Percentiles rank a stretch among this genome's conserved stretches.
phyloP scores from a whole-genome alignment of 2,888 invertebrate genomes.

The Lutraria lutraria region DNA sequence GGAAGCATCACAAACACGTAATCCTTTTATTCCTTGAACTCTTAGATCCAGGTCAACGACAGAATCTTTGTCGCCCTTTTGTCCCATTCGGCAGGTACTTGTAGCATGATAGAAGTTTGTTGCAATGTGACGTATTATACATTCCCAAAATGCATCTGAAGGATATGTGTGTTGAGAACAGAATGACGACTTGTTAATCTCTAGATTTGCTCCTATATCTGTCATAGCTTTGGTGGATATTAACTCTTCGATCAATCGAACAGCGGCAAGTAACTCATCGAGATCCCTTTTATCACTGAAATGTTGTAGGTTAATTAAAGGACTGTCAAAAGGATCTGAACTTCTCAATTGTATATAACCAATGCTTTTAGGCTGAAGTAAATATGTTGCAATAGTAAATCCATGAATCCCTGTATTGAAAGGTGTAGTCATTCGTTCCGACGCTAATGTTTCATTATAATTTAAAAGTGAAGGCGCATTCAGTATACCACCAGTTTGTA shows the following conservation, averaged over 20 bases:
- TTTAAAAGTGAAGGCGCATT: background rate
- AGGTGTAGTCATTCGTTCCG: background rate
- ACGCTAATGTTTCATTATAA: background rate
- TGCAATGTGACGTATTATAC: slow-evolving; percentile 27
- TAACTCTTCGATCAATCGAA: slow-evolving; percentile 16
- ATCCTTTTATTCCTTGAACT: slow-evolving; percentile 26
- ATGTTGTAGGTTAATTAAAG: slow-evolving; percentile 3
- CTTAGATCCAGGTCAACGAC: slow-evolving; percentile 26
- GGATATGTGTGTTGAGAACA: slow-evolving; percentile 23
- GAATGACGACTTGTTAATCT: slow-evolving; percentile 15
- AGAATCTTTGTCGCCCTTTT: background rate
- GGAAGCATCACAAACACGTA: slow-evolving; percentile 29
- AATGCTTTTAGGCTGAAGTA: slow-evolving; percentile 10
- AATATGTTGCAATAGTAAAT: background rate
- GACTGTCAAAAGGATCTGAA: slow-evolving; percentile 15
- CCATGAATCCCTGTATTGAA: background rate
- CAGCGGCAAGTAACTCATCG: slow-evolving; percentile 5
- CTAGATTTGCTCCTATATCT: background rate
- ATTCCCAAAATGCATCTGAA: slow-evolving; percentile 24
- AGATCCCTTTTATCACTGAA: slow-evolving; percentile 12
- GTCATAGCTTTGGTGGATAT: background rate
- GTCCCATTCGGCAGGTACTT: slow-evolving; percentile 36
- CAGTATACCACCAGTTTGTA: too few relatives aligned
- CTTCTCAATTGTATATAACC: background rate
- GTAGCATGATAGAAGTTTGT: too few relatives aligned